Base-by-base conservation (phyloP, 2,797 vertebrate species). In the Amblyraja radiata region DNA sequence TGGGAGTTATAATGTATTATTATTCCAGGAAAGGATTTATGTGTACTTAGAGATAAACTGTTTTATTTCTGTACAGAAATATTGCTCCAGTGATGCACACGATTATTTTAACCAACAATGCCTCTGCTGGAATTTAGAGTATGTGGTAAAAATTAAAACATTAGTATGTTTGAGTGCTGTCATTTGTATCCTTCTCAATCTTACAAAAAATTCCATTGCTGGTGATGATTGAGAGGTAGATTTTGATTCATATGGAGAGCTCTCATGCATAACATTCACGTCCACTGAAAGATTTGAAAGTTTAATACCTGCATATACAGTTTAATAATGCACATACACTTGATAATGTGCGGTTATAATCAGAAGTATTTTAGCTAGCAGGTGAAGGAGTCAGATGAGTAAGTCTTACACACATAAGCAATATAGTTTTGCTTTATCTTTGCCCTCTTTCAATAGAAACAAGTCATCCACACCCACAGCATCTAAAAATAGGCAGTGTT, bases 1-100 rank as follows among this genome's bases (percentile, higher is more conserved):
- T 97, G 97, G 96, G 96, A 95, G 94, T 95, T 95, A 96, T 98
- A 98, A 99, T 97, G 97, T 18, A 92, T 76, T 91, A 25, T 46
- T 46, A 54, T 74, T 73, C 39, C 54, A 91, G 39, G 46, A 39
- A 28, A 73, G 21, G 39, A 74, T 74, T 54, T 74, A 74, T 54
- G 18, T 73, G 36, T 71, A 73, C 16, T 73, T 54, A 73, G 36
- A 91, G 71, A 39, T 23, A 91, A 91, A 74, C 39, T 91, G 6
- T 25, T 73, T 14, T 21, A 54, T 74, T 74, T 73, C 71, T 74
- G 21, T 63, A 2, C n/a, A 36, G 84, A 65, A 65, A 88, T 10
- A 28, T 36, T 88, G 61, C 16, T 32, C 61, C n/a, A 18, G 13
- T 88, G 9, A 54, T 86, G 81, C 13, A 14, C 83, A n/a, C 32